Base-by-base conservation (phyloP, 1,140 invertebrate genomes). In the Cydia strobilella region DNA sequence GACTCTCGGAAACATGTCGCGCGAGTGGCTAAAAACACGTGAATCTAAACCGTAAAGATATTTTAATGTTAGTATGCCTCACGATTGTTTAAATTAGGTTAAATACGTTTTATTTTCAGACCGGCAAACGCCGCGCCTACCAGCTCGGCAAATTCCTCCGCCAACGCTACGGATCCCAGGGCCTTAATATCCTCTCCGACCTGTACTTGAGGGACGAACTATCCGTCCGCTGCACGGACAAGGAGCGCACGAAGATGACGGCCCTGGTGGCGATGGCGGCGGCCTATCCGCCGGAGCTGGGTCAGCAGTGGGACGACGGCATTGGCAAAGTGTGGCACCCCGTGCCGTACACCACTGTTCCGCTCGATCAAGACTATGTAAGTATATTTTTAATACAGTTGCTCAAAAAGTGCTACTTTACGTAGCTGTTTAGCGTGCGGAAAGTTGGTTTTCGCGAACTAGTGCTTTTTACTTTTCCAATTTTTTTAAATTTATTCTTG, bases 211-310 rank as follows among this genome's bases (percentile, higher is more conserved):
- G 81, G 35, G 84, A 90, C 54, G 88, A 92, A 75, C 89, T 92
- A 66, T 72, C 80, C 1, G 54, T 91, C 7, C 81, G 89, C 18
- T 87, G 84, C 73, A 92, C 90, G 0, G 88, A 90, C 25, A 90
- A 91, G 79, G 88, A 90, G 23, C 76, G 90, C 51, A 92, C 90
- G 0, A 90, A 92, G 78, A 92, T 92, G 90, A 92, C 89, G 0
- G 82, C 79, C 0, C 82, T 80, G 65, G 82, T 90, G 39, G 89
- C 88, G 0, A 88, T 92, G 86, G 82, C 89, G 0, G 90, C 90
- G 6, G 76, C 79, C 6, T 92, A 90, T 76, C 89, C 90, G 0
- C 90, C 90, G 6, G 84, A 82, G 62, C 10, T 79, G 0, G 89
- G 87, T 12, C 89, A 92, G 73, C 89, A 92, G 62, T 92, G 90